phyloP scores from a whole-genome alignment of 2,113 vertebrate species.

The Phainopepla nitens region DNA sequence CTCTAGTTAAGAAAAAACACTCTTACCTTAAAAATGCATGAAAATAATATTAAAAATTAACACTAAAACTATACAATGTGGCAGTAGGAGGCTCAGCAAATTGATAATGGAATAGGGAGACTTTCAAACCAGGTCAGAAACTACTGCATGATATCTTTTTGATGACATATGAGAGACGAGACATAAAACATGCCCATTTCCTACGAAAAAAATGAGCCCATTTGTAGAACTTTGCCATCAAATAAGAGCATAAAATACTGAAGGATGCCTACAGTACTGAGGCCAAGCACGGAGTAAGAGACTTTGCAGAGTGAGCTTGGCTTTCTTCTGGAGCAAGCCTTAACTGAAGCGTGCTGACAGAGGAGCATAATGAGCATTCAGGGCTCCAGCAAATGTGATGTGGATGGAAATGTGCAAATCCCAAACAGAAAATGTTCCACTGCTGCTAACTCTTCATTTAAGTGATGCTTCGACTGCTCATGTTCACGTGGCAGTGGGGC shows the following conservation, averaged over 20 bases:
- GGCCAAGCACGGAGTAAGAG: not conserved
- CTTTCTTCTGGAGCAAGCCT: not conserved
- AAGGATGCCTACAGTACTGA: not conserved
- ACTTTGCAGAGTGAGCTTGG: not conserved
- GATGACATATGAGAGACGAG: not conserved
- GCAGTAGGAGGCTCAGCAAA: constrained; percentile 1
- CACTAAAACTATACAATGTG: constrained; percentile 41
- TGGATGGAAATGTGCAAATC: not conserved
- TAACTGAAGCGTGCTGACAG: not conserved
- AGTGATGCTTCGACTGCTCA: not conserved
- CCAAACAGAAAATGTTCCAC: not conserved
- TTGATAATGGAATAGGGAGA: constrained; percentile 39
- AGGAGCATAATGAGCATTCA: not conserved
- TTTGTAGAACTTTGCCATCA: not conserved
- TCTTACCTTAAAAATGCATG: constrained; percentile 63
- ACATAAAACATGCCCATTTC: not conserved
- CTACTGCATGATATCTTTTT: not conserved
- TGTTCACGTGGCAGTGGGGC: not conserved
- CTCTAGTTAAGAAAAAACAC: constrained; percentile 31
- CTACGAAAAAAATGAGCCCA: not conserved
- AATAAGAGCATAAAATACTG: not conserved
- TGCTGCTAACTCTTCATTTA: not conserved
- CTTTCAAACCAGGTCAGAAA: constrained; percentile 39
- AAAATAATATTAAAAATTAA: constrained; percentile 70
- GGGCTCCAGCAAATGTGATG: not conserved